Evolutionary conservation across 2,888 invertebrate genomes (phyloP).

Genomic region (Panorpa germanica): DNA sequence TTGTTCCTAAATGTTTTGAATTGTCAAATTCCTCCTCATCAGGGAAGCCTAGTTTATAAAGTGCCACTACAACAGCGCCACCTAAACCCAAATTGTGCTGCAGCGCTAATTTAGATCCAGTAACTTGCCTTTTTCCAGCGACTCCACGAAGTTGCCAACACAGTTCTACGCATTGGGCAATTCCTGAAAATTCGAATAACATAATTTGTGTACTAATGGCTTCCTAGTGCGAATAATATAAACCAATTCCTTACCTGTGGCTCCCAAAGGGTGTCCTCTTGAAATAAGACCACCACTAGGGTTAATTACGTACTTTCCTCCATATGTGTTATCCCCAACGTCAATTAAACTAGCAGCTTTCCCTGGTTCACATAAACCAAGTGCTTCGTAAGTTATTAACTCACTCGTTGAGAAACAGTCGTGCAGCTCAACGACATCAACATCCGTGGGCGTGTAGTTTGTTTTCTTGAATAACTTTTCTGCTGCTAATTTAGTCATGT

Average conservation of each 20-base stretch:
- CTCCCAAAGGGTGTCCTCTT: constrained; percentile 95
- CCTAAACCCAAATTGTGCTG: constrained; percentile 92
- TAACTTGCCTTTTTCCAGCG: constrained; percentile 59
- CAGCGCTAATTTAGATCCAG: constrained; percentile 58
- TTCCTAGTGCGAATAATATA: no score
- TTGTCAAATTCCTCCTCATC: no score
- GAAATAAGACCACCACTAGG: constrained; percentile 98
- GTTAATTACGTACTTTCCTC: constrained; percentile 94
- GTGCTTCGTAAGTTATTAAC: constrained; percentile 89
- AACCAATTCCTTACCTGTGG: constrained; percentile 57
- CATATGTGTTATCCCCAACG: constrained; percentile 87
- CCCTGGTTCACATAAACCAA: constrained; percentile 79
- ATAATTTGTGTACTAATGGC: no score
- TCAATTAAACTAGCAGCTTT: constrained; percentile 86
- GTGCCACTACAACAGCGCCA: constrained; percentile 72
- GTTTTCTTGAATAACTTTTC: constrained; percentile 56
- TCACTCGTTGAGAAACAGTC: constrained; percentile 98
- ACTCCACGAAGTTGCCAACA: constrained; percentile 68
- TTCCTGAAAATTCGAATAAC: no score
- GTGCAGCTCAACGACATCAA: constrained; percentile 90
- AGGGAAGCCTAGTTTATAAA: constrained; percentile 69
- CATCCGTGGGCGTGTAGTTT: constrained; percentile 55
- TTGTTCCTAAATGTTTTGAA: no score
- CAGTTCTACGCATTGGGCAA: constrained; percentile 80
- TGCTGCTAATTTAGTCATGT: constrained; percentile 79